A percentile compares a stretch with the other conserved stretches of the same genome.
Evolutionary conservation across 2,113 vertebrate genomes (phyloP).

Genomic region (Phylloscopus whistleri): DNA sequence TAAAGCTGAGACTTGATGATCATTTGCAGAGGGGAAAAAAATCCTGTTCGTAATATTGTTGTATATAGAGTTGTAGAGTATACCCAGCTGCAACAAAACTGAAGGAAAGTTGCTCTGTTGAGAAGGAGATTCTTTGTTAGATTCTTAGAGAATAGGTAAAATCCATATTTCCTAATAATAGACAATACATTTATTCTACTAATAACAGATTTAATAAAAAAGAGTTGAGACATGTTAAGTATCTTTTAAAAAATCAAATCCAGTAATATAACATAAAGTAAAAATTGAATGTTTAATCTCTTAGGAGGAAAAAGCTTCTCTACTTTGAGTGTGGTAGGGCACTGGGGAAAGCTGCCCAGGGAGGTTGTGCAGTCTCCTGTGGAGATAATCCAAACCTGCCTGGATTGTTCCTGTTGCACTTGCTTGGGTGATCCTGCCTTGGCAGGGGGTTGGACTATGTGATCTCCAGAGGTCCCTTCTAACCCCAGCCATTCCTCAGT

Average conservation of each 20-base stretch:
- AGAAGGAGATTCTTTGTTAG: neutral
- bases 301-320: neutral
- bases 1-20: neutral
- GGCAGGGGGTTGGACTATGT: too few species aligned
- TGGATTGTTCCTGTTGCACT: too few species aligned
- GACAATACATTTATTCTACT: neutral
- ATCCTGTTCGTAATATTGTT: accelerated
- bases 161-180: neutral
- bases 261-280: neutral
- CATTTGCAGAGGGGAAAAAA: neutral
- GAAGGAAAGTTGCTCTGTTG: neutral
- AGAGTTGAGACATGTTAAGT: neutral
- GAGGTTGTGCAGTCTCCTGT: too few species aligned
- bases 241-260: neutral
- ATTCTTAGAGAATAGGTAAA: neutral
- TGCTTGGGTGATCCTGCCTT: too few species aligned
- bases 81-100: neutral
- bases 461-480: too few species aligned
- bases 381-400: too few species aligned
- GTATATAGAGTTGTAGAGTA: neutral
- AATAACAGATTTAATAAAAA: neutral
- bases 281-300: neutral
- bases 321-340: neutral
- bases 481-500: too few species aligned
- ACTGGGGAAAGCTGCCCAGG: too few species aligned